A percentile compares a stretch with the other conserved stretches of the same genome.
Evolutionary conservation across 1,140 invertebrate species (phyloP).

Genomic region (Heliothis virescens): DNA sequence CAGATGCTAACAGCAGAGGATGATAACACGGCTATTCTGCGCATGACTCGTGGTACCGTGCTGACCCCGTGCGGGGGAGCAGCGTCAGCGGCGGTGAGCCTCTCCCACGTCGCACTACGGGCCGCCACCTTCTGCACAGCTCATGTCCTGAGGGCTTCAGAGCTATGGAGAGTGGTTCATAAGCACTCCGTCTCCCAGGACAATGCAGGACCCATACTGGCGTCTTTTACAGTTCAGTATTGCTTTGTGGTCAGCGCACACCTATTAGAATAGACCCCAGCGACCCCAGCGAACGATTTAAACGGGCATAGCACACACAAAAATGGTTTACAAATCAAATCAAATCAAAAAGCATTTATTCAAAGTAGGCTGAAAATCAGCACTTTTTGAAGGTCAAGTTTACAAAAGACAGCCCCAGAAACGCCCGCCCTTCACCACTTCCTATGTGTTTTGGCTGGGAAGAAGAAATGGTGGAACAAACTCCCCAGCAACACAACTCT

Average conservation of each 20-base stretch:
- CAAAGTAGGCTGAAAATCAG: too few relatives aligned
- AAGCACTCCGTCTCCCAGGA: slow-evolving; percentile 53
- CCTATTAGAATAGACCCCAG: too few relatives aligned
- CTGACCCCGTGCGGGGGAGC: slow-evolving; percentile 63
- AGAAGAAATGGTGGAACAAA: too few relatives aligned
- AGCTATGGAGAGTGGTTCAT: slow-evolving; percentile 65
- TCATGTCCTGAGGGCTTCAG: slow-evolving; percentile 62
- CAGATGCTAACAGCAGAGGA: slow-evolving; percentile 79
- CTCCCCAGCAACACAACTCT: too few relatives aligned
- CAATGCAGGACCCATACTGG: slow-evolving; percentile 57
- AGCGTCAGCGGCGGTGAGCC: slow-evolving; percentile 56
- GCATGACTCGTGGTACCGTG: slow-evolving; percentile 72
- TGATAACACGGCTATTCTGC: slow-evolving; percentile 72
- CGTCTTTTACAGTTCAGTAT: slow-evolving; percentile 38
- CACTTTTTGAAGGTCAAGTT: too few relatives aligned
- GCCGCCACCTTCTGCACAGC: slow-evolving; percentile 78
- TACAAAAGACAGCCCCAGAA: too few relatives aligned
- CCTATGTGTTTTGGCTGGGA: too few relatives aligned
- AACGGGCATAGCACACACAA: too few relatives aligned
- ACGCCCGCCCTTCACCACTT: too few relatives aligned
- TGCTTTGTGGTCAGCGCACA: not conserved
- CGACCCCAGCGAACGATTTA: too few relatives aligned
- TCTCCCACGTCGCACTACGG: slow-evolving; percentile 68
- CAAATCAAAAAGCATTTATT: too few relatives aligned
- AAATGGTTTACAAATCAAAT: too few relatives aligned